Evolutionary conservation across 2,113 vertebrate species (phyloP).

Genomic region (Malurus melanocephalus): DNA sequence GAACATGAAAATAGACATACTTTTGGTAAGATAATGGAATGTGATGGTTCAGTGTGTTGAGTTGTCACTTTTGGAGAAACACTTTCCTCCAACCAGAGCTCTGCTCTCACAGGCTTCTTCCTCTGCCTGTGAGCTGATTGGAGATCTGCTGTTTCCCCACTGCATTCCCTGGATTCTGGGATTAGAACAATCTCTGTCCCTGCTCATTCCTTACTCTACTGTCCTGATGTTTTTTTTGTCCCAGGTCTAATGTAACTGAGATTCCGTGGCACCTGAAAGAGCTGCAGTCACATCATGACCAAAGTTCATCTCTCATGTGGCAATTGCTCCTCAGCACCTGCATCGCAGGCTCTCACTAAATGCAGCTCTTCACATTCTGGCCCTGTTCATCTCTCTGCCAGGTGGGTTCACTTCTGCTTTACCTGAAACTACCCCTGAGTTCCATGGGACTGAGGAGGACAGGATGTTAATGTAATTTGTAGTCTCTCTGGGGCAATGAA

Average conservation of each 20-base stretch:
- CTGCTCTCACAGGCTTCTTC: neutral
- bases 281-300: neutral
- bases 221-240: neutral
- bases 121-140: neutral
- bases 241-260: neutral
- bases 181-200: neutral
- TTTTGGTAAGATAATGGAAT: neutral
- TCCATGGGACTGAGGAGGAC: neutral
- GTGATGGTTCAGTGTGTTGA: neutral
- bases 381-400: neutral
- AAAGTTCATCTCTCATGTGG: neutral
- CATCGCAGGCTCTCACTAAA: neutral
- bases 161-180: rapidly evolving
- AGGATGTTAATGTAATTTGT: neutral
- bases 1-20: neutral
- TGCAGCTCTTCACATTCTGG: neutral
- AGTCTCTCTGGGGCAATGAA: neutral
- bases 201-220: neutral
- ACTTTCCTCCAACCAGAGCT: neutral
- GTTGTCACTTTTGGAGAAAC: neutral
- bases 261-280: neutral
- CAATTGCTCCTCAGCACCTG: neutral
- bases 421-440: neutral
- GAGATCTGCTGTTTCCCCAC: neutral
- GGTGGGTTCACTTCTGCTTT: neutral